phyloP scores from a whole-genome alignment of 2,888 invertebrate genomes.

The Amphimallon solstitiale region DNA sequence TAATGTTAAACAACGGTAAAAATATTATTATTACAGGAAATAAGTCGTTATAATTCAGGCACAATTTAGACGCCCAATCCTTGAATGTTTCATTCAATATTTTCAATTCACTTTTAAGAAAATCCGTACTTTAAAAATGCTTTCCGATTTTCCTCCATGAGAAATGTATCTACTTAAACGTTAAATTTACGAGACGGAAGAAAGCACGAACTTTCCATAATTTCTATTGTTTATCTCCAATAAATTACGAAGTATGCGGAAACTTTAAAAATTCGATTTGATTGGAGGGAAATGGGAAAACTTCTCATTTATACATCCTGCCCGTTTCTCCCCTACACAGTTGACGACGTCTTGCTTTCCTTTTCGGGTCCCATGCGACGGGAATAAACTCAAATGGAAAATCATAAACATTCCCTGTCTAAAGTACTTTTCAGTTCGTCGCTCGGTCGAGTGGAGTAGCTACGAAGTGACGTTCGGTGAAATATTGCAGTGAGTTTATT shows the following conservation, averaged over 20 bases:
- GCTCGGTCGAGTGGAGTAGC: not conserved
- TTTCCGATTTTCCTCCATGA: too few species aligned
- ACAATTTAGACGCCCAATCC: too few species aligned
- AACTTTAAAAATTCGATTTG: conserved; percentile 18
- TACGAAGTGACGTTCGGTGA: conserved; percentile 17
- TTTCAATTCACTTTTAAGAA: too few species aligned
- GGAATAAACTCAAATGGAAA: not conserved
- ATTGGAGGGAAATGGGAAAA: conserved; percentile 14
- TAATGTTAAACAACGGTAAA: too few species aligned
- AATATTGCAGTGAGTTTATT: conserved; percentile 1
- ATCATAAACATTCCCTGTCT: conserved; percentile 19
- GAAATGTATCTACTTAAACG: too few species aligned
- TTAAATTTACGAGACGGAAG: not conserved
- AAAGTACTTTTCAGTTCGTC: conserved; percentile 17
- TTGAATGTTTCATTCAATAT: too few species aligned
- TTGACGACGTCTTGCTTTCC: too few species aligned
- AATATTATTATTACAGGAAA: too few species aligned
- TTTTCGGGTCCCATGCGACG: conserved; percentile 2
- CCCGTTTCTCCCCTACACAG: not conserved
- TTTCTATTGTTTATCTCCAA: conserved; percentile 9
- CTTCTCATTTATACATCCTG: not conserved
- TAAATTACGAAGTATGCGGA: not conserved
- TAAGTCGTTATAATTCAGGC: too few species aligned
- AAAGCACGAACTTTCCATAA: conserved; percentile 11
- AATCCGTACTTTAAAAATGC: too few species aligned